These are phyloP conservation scores for Apomyelois bistriatella DNA, from an alignment of 2,888 invertebrate species.

Conservation along the genomic window DNA sequence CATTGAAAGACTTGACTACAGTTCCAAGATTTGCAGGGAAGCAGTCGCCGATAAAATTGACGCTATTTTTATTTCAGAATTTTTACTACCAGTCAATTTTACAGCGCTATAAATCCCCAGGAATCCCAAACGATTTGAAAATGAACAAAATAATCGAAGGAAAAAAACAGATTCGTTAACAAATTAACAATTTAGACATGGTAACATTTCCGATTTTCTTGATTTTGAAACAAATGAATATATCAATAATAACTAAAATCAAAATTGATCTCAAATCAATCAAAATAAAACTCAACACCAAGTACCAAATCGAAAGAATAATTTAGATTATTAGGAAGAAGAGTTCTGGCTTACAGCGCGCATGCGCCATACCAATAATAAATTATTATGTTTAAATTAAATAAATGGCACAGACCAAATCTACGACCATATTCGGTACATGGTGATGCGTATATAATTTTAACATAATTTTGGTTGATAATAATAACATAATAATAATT, in stretches of 20 bases:
- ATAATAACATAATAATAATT: conserved; percentile 58
- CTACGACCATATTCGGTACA: conserved; percentile 61
- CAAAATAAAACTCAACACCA: conserved; percentile 66
- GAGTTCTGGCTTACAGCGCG: conserved; percentile 51
- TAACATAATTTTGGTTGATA: conserved; percentile 55
- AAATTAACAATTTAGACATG: conserved; percentile 45
- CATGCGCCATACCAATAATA: conserved; percentile 50
- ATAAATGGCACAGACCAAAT: conserved; percentile 77
- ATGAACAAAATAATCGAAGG: conserved; percentile 36
- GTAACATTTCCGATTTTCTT: conserved; percentile 54
- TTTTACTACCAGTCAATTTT: conserved; percentile 2
- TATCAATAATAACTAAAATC: conserved; percentile 36
- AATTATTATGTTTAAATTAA: conserved; percentile 67
- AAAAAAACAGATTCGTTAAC: conserved; percentile 34
- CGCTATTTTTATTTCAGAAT: background rate
- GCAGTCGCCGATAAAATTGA: background rate
- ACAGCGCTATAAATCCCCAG: conserved; percentile 25
- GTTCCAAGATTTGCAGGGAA: conserved; percentile 13
- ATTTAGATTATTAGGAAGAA: conserved; percentile 59
- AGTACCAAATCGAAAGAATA: conserved; percentile 66
- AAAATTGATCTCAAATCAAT: conserved; percentile 55
- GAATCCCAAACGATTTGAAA: conserved; percentile 22
- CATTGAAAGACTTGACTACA: conserved; percentile 67
- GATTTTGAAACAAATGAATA: conserved; percentile 46
- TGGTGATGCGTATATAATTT: conserved; percentile 55